phyloP scores from a whole-genome alignment of 2,113 vertebrate species.

The Balaeniceps rex region DNA sequence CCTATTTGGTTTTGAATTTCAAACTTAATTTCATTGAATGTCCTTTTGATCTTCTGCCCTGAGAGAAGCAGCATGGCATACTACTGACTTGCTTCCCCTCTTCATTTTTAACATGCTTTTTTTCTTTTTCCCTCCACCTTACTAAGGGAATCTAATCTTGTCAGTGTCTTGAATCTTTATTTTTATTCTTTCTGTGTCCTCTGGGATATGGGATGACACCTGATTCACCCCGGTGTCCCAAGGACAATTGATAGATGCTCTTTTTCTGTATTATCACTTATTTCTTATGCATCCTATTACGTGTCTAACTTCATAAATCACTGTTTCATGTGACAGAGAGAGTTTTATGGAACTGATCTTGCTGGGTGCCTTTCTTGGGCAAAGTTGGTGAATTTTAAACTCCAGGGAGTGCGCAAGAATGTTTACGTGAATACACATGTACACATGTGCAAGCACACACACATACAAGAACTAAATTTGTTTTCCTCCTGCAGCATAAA shows the following conservation, averaged over 20 bases:
- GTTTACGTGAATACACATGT: background rate
- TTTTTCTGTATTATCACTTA: background rate
- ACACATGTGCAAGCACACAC: background rate
- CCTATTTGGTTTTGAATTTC: background rate
- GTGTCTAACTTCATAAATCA: background rate
- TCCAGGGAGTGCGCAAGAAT: background rate
- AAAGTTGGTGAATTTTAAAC: background rate
- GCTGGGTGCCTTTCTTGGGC: background rate
- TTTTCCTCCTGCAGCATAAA: background rate
- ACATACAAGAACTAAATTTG: background rate
- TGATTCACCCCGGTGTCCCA: background rate
- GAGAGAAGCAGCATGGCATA: background rate
- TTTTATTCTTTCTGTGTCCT: background rate
- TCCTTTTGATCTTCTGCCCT: background rate
- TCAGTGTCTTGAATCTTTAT: background rate
- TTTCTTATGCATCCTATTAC: background rate
- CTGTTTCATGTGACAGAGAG: background rate
- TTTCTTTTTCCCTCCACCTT: background rate
- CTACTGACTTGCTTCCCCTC: background rate
- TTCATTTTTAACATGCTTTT: background rate
- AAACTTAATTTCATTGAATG: background rate
- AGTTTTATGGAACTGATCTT: background rate
- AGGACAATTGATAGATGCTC: background rate
- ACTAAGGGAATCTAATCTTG: background rate
- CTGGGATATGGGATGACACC: background rate